A percentile compares a stretch with the other conserved stretches of the same genome.
These are phyloP conservation scores for Rhodeus uyekii DNA, from an alignment of 2,797 vertebrate genomes.

Conservation along the genomic window DNA sequence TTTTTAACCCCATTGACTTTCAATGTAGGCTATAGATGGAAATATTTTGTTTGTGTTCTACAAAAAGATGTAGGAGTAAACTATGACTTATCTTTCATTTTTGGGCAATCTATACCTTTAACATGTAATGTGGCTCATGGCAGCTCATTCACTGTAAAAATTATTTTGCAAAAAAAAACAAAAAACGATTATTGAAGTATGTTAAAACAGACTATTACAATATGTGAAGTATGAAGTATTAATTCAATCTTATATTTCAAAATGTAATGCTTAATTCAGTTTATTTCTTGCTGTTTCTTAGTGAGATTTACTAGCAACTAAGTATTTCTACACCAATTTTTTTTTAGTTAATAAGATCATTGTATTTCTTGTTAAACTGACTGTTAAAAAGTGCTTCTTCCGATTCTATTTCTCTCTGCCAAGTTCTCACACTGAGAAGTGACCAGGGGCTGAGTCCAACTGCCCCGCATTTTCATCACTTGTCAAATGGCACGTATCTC, in stretches of 20 bases:
- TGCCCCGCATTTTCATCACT: slow-evolving; percentile 53
- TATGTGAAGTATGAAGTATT: no score
- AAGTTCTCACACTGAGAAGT: slow-evolving; percentile 31
- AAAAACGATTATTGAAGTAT: not conserved
- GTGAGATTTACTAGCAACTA: not conserved
- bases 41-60: not conserved
- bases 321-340: not conserved
- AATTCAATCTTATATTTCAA: no score
- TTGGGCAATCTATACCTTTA: not conserved
- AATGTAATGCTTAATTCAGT: no score
- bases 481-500: slow-evolving; percentile 70
- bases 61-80: not conserved
- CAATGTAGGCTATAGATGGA: not conserved
- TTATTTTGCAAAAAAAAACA: not conserved
- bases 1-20: not conserved
- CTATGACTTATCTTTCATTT: not conserved
- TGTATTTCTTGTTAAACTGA: not conserved
- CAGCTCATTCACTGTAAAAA: not conserved
- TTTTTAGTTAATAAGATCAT: not conserved
- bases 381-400: not conserved
- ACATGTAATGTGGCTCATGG: not conserved
- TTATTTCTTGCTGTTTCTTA: not conserved
- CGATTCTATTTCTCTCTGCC: slow-evolving; percentile 31
- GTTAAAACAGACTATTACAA: not conserved
- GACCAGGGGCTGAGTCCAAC: slow-evolving; percentile 14